Evolutionary conservation across 2,888 invertebrate species (phyloP), one percentile per base, ranked within the genome.

Genomic region (Amiota communis): DNA sequence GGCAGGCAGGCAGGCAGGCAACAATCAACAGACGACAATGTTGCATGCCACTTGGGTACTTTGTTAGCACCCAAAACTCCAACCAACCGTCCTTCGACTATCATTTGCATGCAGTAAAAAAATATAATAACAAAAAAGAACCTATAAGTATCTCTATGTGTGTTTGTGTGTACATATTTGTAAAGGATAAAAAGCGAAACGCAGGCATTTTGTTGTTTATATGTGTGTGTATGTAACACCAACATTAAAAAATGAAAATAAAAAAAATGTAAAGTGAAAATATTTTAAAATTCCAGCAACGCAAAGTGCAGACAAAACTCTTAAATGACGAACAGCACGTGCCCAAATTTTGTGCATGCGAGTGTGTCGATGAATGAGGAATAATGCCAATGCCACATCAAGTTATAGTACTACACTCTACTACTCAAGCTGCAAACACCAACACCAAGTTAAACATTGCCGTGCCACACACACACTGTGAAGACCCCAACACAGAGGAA

Each of bases 251-350:
- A 81, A 82, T 80, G 76, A 77, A 77, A 76, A 47, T 20, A 46
- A 56, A 59, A 56, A 70, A 12, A 9, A 17, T n/a, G 23, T 23
- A 53, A 53, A 46, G 15, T 23, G 47, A 12, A 71, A 76, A 80
- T 79, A 81, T 83, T 83, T 83, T 83, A 83, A 83, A 84, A 83
- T 83, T 83, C 83, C 72, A 70, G 75, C 76, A 83, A 85, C 83
- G 83, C 81, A 86, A 36, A 85, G 80, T 86, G 86, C 84, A 84
- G 84, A 85, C 84, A 85, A 86, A 81, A 82, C 78, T 86, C 82
- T 81, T 84, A 86, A 85, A 86, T 85, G 86, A 85, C 86, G 83
- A 84, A 81, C 78, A 84, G 85, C 83, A 83, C 83, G 83, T 83
- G 85, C 84, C 79, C 81, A 78, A 82, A 82, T 82, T 81, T 75